Base-by-base conservation (phyloP, 2,888 invertebrate genomes). In the Pollenia angustigena region DNA sequence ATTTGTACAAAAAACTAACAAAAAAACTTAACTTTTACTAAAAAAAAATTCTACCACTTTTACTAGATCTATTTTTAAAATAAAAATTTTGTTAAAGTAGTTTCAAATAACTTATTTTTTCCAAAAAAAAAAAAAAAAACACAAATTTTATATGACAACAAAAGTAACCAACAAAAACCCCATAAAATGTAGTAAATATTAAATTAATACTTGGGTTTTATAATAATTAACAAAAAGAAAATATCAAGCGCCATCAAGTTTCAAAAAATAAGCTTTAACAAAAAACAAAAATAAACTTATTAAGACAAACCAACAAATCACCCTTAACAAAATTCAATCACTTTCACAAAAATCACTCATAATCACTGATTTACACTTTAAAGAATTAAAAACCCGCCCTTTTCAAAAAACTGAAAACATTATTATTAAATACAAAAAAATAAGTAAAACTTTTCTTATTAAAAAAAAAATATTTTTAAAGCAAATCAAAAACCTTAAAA, bases 181-280 rank as follows among this genome's bases (percentile, higher is more conserved):
- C 72, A 81, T 81, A 62, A 84, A 40, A 40, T 18, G 42, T 64
- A 76, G 50, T 40, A 75, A 69, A 60, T 32, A 62, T 42, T 56
- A 48, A 42, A 56, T 56, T 56, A 71, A 78, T 44, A 80, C 14
- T 75, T 74, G 80, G 48, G 64, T 83, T 83, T 71, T 76, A 76
- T 66, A 62, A 32, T 32, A 32, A 32, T 32, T 32, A 60, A 81
- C 32, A 52, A 80, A 50, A 56, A 85, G 68, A 23, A 23, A 23
- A 78, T 76, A 81, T 81, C 84, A 79, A 80, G 81, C 83, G 87
- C 84, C 84, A 81, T 84, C 76, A 87, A 76, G 87, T 87, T 87
- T 81, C 87, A 87, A 87, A 81, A 87, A 79, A 74, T 82, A 75
- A 87, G 84, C 84, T 84, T 87, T 87, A 84, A 85, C 64, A 71